Base-by-base conservation (phyloP, 2,888 invertebrate species). In the Volucella inflata region DNA sequence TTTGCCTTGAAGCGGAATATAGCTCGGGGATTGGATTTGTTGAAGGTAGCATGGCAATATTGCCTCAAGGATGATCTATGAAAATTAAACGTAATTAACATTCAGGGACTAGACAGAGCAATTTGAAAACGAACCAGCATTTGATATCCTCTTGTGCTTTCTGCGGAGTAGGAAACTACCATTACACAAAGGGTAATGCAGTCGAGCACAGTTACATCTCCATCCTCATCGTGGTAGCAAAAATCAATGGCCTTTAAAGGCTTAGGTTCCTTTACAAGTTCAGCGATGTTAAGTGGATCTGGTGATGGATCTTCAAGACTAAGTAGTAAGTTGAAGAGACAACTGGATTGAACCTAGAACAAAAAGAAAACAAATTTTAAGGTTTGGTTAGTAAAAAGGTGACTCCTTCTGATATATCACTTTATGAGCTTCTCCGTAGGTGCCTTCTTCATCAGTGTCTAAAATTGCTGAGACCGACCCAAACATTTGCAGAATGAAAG, bases 131-230 rank as follows among this genome's bases (percentile, higher is more conserved):
- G 93, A 91, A 97, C 97, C 93, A 97, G 92, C 97, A 98, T 97
- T 91, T 98, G 97, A 91, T 97, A 97, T 0, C 97, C 97, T 85
- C 97, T 93, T 87, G 96, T 95, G 75, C 99, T 98, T 91, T 99
- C 99, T 8, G 99, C 98, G 0, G 99, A 97, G 92, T 99, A 99
- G 0, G 99, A 98, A 6, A 99, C 98, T 0, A 99, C 99, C 95
- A 99, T 99, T 0, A 99, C 98, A 91, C 99, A 99, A 72, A 99
- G 94, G n/a, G 98, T 98, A 90, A 99, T 98, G 89, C 98, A 98
- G 91, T 99, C 99, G 83, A 99, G 93, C 8, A 99, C 97, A 10
- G 97, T 97, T 68, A 99, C 98, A 94, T 98, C 98, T 91, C 99
- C 99, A 67, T 98, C 96, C 90, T 99, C 99, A 91, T 99, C 99